These are phyloP conservation scores for Drosophila neocordata DNA, from an alignment of 1,140 invertebrate genomes.

Conservation along the genomic window DNA sequence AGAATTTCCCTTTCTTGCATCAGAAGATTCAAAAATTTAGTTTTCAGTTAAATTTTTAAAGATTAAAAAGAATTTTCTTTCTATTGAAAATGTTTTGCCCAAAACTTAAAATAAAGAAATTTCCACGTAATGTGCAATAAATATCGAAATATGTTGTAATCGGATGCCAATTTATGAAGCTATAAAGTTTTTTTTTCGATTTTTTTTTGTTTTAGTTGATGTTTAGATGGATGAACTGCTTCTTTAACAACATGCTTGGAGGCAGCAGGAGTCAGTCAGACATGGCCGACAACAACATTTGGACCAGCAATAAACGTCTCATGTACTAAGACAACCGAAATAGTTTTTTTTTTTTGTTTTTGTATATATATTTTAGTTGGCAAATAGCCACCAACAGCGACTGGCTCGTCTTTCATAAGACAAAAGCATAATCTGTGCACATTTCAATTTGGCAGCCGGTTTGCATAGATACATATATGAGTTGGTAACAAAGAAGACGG, in stretches of 20 bases:
- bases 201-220: too few species aligned
- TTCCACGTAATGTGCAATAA: background rate
- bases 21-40: too few species aligned
- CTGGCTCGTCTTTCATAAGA: slow-evolving; percentile 18
- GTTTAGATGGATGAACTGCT: slow-evolving; percentile 20
- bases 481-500: slow-evolving; percentile 57
- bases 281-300: slow-evolving; percentile 47
- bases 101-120: too few species aligned
- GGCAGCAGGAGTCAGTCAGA: slow-evolving; percentile 5
- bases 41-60: too few species aligned
- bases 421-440: slow-evolving; percentile 52
- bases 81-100: too few species aligned
- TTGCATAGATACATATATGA: slow-evolving; percentile 51
- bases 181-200: slow-evolving; percentile 43
- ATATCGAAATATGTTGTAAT: slow-evolving; percentile 21
- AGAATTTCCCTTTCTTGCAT: too few species aligned
- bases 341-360: slow-evolving; percentile 26
- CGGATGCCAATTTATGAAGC: slow-evolving; percentile 31
- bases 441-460: slow-evolving; percentile 73
- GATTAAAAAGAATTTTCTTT: too few species aligned
- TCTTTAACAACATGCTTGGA: too few species aligned
- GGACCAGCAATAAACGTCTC: slow-evolving; percentile 26
- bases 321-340: slow-evolving; percentile 26
- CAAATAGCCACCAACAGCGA: slow-evolving; percentile 44
- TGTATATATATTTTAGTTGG: slow-evolving; percentile 33